Evolutionary conservation across 1,140 invertebrate species (phyloP), one percentile per base, ranked within the genome.

Genomic region (Heliconius eleuchia): DNA sequence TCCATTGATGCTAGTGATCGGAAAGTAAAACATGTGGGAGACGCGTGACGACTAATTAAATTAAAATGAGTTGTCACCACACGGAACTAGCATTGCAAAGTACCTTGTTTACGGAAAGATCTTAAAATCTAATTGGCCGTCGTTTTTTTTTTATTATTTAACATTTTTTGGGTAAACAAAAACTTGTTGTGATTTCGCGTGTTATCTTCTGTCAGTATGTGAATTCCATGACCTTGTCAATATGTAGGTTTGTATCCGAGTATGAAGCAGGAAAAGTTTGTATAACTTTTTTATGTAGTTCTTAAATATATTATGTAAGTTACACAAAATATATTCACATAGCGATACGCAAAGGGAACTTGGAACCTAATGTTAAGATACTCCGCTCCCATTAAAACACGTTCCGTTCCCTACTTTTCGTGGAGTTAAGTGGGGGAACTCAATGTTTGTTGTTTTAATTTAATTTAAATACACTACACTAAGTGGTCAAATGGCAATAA

Each of bases 21-120:
- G 50, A 19, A 52, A 52, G 50, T 52, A 19, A 52, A 52, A 52
- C 18, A 19, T 52, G 50, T 19, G 50, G 50, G 16, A 52, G 18
- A 19, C 6, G 50, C 18, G 50, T 52, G 50, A 52, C 19, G 50
- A 52, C 5, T 52, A 8, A 46, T 74, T 30, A 16, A 30, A 73
- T 42, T 30, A 7, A 74, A 52, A 30, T 74, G 0, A 73, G 1
- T 70, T 75, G 73, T 75, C 42, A 70, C 57, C 74, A 79, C n/a
- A 71, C 70, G 73, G 78, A 75, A 79, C 39, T 66, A 23, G 27
- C 50, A 73, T 60, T 73, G 60, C 57, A 60, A 71, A 50, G 30
- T 34, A 19, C 52, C 60, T 79, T 79, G 78, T 79, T 79, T 79
- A 79, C 78, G 78, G 78, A 79, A 79, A 79, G 39, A 79, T 79